Conservation (phyloP, 2,888 invertebrate genomes). For the Megaustenia siamemsis region DNA sequence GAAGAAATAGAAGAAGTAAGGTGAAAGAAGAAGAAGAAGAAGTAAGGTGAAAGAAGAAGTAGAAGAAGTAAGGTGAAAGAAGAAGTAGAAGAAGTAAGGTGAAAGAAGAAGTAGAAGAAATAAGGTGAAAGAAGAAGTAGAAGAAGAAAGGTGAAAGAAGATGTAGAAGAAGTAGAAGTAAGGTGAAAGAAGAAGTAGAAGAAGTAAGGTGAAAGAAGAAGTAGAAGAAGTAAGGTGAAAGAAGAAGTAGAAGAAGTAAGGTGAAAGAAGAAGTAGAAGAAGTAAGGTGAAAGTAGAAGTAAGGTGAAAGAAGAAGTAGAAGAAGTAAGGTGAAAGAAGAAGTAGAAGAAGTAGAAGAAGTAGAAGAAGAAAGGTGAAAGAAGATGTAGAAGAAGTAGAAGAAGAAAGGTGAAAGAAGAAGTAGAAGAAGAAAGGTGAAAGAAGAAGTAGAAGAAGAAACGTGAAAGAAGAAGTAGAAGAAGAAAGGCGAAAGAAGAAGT, state of each 20-base stretch:
- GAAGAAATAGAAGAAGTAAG: background rate
- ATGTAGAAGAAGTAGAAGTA: background rate
- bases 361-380: background rate
- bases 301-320: background rate
- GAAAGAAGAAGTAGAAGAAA: background rate
- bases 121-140: background rate
- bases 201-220: background rate
- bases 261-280: background rate
- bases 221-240: background rate
- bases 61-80: background rate
- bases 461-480: background rate
- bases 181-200: background rate
- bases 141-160: background rate
- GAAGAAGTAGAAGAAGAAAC: background rate
- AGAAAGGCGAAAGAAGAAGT: background rate
- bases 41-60: background rate
- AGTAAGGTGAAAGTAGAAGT: background rate
- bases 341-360: background rate
- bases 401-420: background rate
- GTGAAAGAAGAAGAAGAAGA: background rate
- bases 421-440: background rate
- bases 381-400: background rate
- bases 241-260: background rate
- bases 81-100: background rate
- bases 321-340: background rate